These are phyloP conservation scores for Muntiacus reevesi DNA, from an alignment of 2,113 vertebrate genomes.

Conservation along the genomic window DNA sequence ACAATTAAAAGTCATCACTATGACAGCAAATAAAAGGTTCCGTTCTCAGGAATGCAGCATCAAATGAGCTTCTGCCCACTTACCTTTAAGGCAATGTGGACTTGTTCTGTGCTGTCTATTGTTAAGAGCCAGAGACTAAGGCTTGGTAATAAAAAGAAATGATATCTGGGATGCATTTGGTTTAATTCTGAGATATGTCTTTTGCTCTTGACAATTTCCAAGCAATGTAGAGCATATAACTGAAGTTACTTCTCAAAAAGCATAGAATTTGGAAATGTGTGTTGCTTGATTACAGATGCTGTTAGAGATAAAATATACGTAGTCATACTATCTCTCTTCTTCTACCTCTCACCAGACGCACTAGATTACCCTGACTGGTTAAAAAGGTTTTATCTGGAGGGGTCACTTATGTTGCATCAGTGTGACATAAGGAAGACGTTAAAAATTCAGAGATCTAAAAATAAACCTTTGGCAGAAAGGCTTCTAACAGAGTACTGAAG, in stretches of 20 bases:
- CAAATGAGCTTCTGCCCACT: constrained; percentile 76
- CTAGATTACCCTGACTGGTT: neutral
- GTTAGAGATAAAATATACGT: neutral
- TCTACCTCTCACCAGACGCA: neutral
- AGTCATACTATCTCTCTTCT: neutral
- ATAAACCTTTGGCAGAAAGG: constrained; percentile 63
- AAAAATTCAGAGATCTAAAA: constrained; percentile 67
- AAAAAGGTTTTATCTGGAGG: constrained; percentile 44
- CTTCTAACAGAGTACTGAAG: constrained; percentile 55
- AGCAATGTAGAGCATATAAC: neutral
- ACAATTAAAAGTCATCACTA: constrained; percentile 89
- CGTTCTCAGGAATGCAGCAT: constrained; percentile 75
- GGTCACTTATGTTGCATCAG: constrained; percentile 39
- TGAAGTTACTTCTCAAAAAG: constrained; percentile 35
- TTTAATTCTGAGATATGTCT: constrained; percentile 44
- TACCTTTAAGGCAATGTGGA: constrained; percentile 73
- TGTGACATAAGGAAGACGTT: constrained; percentile 53
- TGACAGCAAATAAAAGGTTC: constrained; percentile 86
- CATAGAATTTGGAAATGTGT: neutral
- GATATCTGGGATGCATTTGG: constrained; percentile 30
- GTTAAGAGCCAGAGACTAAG: neutral
- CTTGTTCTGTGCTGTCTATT: constrained; percentile 56
- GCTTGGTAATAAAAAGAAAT: constrained; percentile 18
- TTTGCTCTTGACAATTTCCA: constrained; percentile 40
- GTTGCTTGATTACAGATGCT: constrained; percentile 10